These are phyloP conservation scores for Agrilus cyanescens DNA, from an alignment of 2,888 invertebrate species.

Conservation along the genomic window DNA sequence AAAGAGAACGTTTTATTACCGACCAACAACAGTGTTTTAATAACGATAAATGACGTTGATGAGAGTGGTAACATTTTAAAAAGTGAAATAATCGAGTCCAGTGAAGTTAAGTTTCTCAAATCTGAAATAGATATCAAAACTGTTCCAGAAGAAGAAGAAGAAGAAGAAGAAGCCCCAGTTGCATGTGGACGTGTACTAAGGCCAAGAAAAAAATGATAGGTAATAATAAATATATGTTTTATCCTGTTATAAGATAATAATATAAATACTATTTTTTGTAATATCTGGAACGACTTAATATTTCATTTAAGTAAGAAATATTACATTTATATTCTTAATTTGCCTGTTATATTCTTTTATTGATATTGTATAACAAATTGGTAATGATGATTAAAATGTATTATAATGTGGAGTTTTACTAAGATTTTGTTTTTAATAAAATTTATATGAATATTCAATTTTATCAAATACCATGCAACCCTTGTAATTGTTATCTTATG, in stretches of 20 bases:
- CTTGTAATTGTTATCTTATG: too few species aligned
- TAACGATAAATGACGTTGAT: conserved; percentile 55
- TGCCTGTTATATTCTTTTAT: too few species aligned
- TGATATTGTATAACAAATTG: too few species aligned
- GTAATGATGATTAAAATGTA: too few species aligned
- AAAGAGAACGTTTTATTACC: conserved; percentile 17
- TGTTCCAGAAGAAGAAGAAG: neutral
- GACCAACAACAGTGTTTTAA: conserved; percentile 39
- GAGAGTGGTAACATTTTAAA: conserved; percentile 52
- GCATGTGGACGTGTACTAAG: too few species aligned
- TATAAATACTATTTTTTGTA: neutral
- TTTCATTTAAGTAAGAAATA: neutral
- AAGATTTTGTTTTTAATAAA: too few species aligned
- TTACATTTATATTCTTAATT: too few species aligned
- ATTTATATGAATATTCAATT: too few species aligned
- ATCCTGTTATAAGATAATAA: neutral
- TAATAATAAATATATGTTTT: neutral
- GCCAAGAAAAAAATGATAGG: too few species aligned
- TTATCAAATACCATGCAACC: too few species aligned
- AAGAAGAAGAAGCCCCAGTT: neutral
- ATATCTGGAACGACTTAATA: neutral
- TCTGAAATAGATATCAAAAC: neutral
- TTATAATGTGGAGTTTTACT: too few species aligned
- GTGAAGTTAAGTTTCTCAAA: conserved; percentile 28
- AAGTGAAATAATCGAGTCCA: conserved; percentile 44